A percentile compares a stretch with the other conserved stretches of the same genome.
Evolutionary conservation across 2,113 vertebrate genomes (phyloP).

Genomic region (Noturus placidus): DNA sequence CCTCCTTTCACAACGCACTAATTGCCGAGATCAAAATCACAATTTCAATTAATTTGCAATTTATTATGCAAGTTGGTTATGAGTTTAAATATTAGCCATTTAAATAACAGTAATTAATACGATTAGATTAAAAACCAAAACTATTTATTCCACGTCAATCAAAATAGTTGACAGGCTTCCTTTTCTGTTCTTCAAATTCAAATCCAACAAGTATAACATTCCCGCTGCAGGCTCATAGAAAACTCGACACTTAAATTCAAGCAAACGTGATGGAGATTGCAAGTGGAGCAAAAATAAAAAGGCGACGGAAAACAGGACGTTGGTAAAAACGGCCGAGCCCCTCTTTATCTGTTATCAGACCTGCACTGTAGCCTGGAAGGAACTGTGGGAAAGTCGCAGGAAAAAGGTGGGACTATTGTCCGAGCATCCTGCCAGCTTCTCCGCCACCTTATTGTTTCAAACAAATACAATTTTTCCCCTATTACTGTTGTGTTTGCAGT

Average conservation of each 20-base stretch:
- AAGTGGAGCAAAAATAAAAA: not conserved
- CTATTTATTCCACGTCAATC: conserved; percentile 27
- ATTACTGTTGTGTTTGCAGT: conserved; percentile 56
- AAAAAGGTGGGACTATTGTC: conserved; percentile 97
- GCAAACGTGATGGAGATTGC: conserved; percentile 13
- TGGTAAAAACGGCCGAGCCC: conserved; percentile 62
- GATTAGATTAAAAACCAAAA: not conserved
- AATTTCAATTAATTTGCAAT: conserved; percentile 30
- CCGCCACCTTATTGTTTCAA: conserved; percentile 76
- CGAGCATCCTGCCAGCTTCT: conserved; percentile 84
- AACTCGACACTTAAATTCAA: not conserved
- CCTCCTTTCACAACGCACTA: conserved; percentile 26
- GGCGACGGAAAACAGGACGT: conserved; percentile 67
- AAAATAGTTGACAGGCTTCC: conserved; percentile 7
- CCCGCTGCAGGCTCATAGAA: conserved; percentile 3
- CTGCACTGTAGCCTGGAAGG: conserved; percentile 83
- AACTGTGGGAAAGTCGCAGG: conserved; percentile 90
- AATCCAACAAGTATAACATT: not conserved
- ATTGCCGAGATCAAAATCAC: conserved; percentile 28
- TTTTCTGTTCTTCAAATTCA: not conserved
- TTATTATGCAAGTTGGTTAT: conserved; percentile 16
- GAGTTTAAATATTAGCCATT: conserved; percentile 25
- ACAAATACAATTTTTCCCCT: conserved; percentile 31
- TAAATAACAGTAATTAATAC: conserved; percentile 31
- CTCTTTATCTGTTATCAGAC: conserved; percentile 78